Base-by-base conservation (phyloP, 2,797 vertebrate genomes). In the Iguana delicatissima region DNA sequence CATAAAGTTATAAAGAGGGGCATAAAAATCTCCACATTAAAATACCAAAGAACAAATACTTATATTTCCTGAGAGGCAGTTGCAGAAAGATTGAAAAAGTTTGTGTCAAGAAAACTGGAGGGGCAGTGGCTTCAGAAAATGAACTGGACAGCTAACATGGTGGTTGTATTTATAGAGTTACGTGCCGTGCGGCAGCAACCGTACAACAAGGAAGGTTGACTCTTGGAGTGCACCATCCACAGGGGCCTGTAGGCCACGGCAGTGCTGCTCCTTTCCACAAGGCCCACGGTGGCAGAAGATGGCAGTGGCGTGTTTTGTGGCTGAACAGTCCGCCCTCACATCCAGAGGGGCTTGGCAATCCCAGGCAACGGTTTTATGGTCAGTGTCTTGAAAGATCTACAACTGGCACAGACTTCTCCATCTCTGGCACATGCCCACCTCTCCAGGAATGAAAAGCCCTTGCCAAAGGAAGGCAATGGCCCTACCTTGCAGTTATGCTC, bases 1-100 rank as follows among this genome's bases (percentile, higher is more conserved):
- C 85, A 90, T 80, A 93, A 95, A 90, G 95, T 91, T 93, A 42
- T 95, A 94, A 94, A 87, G 57, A 95, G 93, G 86, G 88, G 46
- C 91, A 93, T 94, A 93, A 93, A 86, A 88, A 90, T 73, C 2
- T 20, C 1, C 80, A 12, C 22, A 22, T 89, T 90, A 85, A 88
- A 88, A 92, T 92, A 92, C 73, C 92, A 69, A 90, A 77, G 62
- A 93, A 89, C 93, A 93, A 90, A 94, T 94, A 84, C 24, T 91
- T 62, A 76, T 94, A 85, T 90, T 94, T 96, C 93, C 87, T 88
- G 91, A 59, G 93, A 95, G 84, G 80, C 46, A 88, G 52, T 22
- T 13, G 2, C 80, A 83, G 59, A 62, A 62, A 62, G 20, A 14
- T 57, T 57, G 12, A 5, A 59, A 59, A 59, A 59, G 57, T 18